Conservation (phyloP, 1,140 invertebrate species). For the Condylostylus longicornis region DNA sequence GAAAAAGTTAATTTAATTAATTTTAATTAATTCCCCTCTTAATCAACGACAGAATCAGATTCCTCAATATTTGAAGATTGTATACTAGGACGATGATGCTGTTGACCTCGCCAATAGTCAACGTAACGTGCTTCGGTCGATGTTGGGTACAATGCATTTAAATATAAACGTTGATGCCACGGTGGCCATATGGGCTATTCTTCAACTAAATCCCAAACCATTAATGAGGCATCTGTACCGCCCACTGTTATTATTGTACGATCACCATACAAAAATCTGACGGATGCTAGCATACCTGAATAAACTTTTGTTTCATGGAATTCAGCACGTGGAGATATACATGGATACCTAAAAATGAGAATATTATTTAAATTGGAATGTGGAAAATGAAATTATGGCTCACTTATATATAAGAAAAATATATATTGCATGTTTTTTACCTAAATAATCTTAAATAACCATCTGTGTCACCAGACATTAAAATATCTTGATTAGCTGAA, state of each 20-base stretch:
- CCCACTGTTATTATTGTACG: slow-evolving; percentile 74
- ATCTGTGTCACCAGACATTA: slow-evolving; percentile 78
- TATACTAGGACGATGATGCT: slow-evolving; percentile 3
- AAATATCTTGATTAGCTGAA: slow-evolving; percentile 63
- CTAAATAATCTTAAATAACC: slow-evolving; percentile 79
- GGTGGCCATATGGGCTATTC: slow-evolving; percentile 34
- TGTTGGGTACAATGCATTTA: slow-evolving; percentile 6
- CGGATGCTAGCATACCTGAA: slow-evolving; percentile 67
- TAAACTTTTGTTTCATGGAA: slow-evolving; percentile 81
- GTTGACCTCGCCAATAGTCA: slow-evolving; percentile 27
- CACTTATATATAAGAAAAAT: neutral
- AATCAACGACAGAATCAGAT: too few relatives aligned
- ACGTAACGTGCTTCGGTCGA: slow-evolving; percentile 21
- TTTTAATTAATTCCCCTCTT: too few relatives aligned
- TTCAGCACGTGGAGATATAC: slow-evolving; percentile 65
- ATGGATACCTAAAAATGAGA: slow-evolving; percentile 50
- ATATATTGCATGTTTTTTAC: slow-evolving; percentile 25
- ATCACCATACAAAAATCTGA: slow-evolving; percentile 72
- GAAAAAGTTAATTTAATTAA: too few relatives aligned
- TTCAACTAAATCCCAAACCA: slow-evolving; percentile 79
- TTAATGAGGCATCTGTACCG: slow-evolving; percentile 78
- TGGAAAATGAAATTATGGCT: neutral
- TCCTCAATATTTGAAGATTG: neutral
- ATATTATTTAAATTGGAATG: slow-evolving; percentile 4
- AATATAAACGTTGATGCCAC: slow-evolving; percentile 23